Percentiles rank a stretch among this genome's conserved stretches.
These are phyloP conservation scores for Orchesellides sinensis DNA, from an alignment of 2,888 invertebrate species.

Conservation along the genomic window DNA sequence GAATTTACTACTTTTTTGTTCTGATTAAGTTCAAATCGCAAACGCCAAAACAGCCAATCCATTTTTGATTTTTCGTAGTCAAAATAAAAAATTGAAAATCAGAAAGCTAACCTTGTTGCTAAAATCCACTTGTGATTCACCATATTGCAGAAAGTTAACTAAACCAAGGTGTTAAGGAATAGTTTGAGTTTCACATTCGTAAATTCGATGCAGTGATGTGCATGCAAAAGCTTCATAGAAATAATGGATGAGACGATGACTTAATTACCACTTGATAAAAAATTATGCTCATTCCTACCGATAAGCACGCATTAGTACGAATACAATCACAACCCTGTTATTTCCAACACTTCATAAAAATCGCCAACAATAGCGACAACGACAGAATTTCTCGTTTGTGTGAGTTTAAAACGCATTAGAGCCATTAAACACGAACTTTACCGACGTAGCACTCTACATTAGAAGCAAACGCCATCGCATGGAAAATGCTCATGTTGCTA, in stretches of 20 bases:
- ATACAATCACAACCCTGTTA: slow-evolving; percentile 49
- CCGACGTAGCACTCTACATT: slow-evolving; percentile 16
- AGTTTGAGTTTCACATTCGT: not conserved
- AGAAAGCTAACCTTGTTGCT: not conserved
- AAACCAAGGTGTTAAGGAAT: slow-evolving; percentile 18
- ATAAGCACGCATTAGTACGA: slow-evolving; percentile 62
- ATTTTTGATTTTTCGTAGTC: too few species aligned
- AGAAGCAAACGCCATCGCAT: slow-evolving; percentile 56
- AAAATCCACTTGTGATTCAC: slow-evolving; percentile 7
- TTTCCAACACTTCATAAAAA: slow-evolving; percentile 58
- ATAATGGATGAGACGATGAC: slow-evolving; percentile 61
- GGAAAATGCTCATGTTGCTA: slow-evolving; percentile 67
- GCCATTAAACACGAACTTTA: slow-evolving; percentile 57
- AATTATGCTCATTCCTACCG: slow-evolving; percentile 46
- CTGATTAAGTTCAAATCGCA: slow-evolving; percentile 43
- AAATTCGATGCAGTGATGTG: slow-evolving; percentile 1
- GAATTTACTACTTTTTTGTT: slow-evolving; percentile 46
- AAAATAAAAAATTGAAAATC: not conserved
- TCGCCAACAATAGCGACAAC: slow-evolving; percentile 57
- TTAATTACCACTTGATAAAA: slow-evolving; percentile 63
- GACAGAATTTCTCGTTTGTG: slow-evolving; percentile 59
- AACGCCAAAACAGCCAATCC: slow-evolving; percentile 59
- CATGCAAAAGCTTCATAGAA: slow-evolving; percentile 39
- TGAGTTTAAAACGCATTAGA: slow-evolving; percentile 44
- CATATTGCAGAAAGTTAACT: slow-evolving; percentile 58